phyloP scores from a whole-genome alignment of 2,888 invertebrate genomes.

The Itoplectis maculator region DNA sequence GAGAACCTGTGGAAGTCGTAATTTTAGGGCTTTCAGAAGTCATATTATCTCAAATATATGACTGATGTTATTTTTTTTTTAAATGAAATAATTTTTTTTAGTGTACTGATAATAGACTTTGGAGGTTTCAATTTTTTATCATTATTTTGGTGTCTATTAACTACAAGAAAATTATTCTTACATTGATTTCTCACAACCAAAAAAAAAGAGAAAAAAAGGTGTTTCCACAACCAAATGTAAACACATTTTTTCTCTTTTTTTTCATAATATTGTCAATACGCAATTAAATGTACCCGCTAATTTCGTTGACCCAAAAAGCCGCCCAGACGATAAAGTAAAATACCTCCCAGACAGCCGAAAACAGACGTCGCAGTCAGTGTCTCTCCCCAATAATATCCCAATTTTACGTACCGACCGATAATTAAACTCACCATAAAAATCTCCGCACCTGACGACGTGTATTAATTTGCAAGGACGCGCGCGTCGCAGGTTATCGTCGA shows the following conservation, averaged over 20 bases:
- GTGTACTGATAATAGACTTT: no score
- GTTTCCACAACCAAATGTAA: no score
- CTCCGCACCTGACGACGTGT: neutral
- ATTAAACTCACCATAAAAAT: neutral
- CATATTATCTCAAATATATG: neutral
- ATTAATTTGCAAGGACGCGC: slow-evolving; percentile 10
- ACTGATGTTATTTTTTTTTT: neutral
- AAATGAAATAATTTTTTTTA: neutral
- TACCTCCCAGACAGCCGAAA: neutral
- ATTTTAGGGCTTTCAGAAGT: neutral
- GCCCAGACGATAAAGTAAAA: neutral
- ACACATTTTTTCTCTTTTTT: neutral
- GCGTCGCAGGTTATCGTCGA: neutral
- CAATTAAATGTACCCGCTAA: neutral
- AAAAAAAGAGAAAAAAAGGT: no score
- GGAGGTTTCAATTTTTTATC: no score
- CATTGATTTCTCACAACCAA: no score
- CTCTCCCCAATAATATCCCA: neutral
- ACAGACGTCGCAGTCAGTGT: neutral
- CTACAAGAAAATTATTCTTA: no score
- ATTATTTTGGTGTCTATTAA: no score
- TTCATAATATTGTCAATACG: neutral
- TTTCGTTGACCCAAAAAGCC: neutral
- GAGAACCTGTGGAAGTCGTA: neutral
- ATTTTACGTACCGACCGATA: neutral